Conservation (phyloP, 92 coral and sea anemone genomes). For the Scolanthus callimorphus region DNA sequence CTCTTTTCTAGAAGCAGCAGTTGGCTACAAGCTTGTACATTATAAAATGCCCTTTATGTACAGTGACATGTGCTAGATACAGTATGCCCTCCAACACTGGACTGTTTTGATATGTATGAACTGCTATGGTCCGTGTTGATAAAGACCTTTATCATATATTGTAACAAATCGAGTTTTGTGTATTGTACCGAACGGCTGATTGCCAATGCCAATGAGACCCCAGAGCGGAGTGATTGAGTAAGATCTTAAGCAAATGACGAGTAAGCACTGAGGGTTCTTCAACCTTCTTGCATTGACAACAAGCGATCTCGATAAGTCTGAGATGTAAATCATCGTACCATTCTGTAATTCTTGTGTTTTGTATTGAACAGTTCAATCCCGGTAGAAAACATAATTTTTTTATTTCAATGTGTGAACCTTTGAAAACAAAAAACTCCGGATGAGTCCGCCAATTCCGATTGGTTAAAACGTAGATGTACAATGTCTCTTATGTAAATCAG, state of each 20-base stretch:
- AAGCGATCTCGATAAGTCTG: conserved; percentile 2
- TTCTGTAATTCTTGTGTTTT: too few relatives aligned
- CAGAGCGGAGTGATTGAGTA: too few relatives aligned
- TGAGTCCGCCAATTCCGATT: too few relatives aligned
- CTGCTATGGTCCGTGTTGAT: neutral
- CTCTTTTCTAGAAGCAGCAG: conserved; percentile 43
- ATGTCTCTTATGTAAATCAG: too few relatives aligned
- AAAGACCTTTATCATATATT: neutral
- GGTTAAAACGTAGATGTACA: too few relatives aligned
- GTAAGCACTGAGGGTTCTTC: neutral
- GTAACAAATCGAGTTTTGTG: neutral
- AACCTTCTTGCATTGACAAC: neutral
- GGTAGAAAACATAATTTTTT: too few relatives aligned
- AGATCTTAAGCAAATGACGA: too few relatives aligned
- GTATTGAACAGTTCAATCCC: too few relatives aligned
- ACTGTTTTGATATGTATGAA: conserved; percentile 22
- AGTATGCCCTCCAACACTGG: neutral
- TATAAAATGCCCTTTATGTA: conserved; percentile 4
- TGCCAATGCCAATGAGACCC: too few relatives aligned
- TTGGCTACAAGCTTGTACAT: conserved; percentile 18
- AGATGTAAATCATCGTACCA: conserved; percentile 15
- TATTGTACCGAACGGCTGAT: neutral
- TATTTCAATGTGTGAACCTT: too few relatives aligned
- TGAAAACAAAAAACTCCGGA: too few relatives aligned
- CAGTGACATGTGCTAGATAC: conserved; percentile 1